phyloP scores from a whole-genome alignment of 1,140 invertebrate species.

The Aphelinus certus region DNA sequence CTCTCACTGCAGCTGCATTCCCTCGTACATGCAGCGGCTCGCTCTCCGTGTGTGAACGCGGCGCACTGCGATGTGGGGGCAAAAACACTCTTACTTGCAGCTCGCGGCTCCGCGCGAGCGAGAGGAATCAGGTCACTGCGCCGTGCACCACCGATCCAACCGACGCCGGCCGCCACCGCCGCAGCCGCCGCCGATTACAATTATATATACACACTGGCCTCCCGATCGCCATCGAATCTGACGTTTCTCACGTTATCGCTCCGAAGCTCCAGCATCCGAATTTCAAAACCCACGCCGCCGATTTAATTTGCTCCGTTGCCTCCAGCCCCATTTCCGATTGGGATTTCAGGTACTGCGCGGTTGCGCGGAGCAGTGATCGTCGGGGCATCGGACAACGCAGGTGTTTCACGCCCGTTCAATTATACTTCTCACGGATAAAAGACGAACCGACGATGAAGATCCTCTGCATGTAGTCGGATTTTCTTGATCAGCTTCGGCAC shows the following conservation, averaged over 20 bases:
- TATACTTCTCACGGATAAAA: too few relatives aligned
- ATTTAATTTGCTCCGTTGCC: too few relatives aligned
- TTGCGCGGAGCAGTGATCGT: too few relatives aligned
- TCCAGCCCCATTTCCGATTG: too few relatives aligned
- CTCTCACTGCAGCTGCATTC: slow-evolving; percentile 39
- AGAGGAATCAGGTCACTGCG: slow-evolving; percentile 66
- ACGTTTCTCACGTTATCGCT: slow-evolving; percentile 1
- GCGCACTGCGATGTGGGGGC: background rate
- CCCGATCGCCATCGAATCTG: background rate
- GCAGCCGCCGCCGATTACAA: slow-evolving; percentile 59
- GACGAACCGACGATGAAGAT: too few relatives aligned
- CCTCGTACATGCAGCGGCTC: slow-evolving; percentile 29
- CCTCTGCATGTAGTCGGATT: too few relatives aligned
- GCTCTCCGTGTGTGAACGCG: slow-evolving; percentile 32
- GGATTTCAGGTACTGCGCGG: too few relatives aligned
- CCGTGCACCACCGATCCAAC: slow-evolving; percentile 34
- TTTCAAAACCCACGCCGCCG: background rate
- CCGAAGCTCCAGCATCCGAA: background rate
- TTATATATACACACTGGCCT: slow-evolving; percentile 44
- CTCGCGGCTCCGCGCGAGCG: slow-evolving; percentile 55
- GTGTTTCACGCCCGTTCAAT: too few relatives aligned
- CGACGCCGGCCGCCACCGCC: slow-evolving; percentile 51
- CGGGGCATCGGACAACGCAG: too few relatives aligned
- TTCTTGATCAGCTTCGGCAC: too few relatives aligned
- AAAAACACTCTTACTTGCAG: slow-evolving; percentile 61